Evolutionary conservation across 2,888 invertebrate genomes (phyloP), one percentile per base, ranked within the genome.

Genomic region (Rhagonycha fulva): DNA sequence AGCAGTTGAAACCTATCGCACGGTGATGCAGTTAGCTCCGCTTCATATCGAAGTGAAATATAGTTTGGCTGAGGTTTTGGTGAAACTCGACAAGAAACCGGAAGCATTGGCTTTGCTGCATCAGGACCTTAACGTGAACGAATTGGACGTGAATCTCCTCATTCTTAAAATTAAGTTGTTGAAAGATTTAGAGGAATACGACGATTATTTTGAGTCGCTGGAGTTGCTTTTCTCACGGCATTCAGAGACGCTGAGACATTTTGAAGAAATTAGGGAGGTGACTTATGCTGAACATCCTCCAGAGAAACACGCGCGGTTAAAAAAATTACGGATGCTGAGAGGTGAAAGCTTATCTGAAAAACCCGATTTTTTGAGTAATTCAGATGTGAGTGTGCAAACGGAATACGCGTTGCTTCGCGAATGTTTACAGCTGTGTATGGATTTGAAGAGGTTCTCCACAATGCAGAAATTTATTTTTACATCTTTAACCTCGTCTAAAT

Each of bases 31-130:
- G 78, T 89, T 95, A 83, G 97, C 95, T 0, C 97, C 98, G 0
- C 93, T 94, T 81, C 97, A 98, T 87, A 91, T 94, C 77, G 95
- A 94, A 81, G 97, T 97, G 0, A 91, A 95, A 76, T 90, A 95
- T 81, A 94, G 95, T 69, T 88, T 98, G 2, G 95, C 95, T 1
- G 79, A 82, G 24, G 74, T 83, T 14, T 91, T 96, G 62, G 93
- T 95, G 81, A 91, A 92, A 75, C 91, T 93, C 81, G 95, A 95
- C 3, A 89, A 92, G 71, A 91, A 93, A 81, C 91, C 94, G 71
- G 94, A 95, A 84, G 98, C 98, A 0, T 89, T 98, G 14, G 89
- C 92, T 74, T 93, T 94, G 0, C 89, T 98, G 30, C 91, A 94
- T 79, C 96, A 96, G 87, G 93, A 95, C 86, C 91, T 89, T 1